Evolutionary conservation across 2,113 vertebrate species (phyloP).

Genomic region (Merops nubicus): DNA sequence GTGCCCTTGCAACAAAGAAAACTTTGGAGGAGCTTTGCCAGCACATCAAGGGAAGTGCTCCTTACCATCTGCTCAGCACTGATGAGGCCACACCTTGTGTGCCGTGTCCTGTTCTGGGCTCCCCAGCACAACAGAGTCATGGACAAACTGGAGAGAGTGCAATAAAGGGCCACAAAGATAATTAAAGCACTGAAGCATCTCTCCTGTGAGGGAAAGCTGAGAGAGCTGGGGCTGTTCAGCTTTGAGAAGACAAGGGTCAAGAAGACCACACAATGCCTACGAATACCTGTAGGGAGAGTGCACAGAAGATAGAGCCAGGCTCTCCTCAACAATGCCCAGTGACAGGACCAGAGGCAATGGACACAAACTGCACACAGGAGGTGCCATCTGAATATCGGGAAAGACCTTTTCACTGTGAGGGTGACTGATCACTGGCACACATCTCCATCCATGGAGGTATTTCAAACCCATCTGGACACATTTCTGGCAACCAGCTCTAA

Average conservation of each 20-base stretch:
- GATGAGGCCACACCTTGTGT: background rate
- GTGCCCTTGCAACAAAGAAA: accelerated
- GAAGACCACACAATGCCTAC: background rate
- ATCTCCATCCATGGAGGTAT: background rate
- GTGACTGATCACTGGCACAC: background rate
- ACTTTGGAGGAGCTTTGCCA: background rate
- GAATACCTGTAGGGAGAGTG: background rate
- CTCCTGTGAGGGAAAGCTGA: background rate
- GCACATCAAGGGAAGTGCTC: background rate
- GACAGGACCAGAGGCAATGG: background rate
- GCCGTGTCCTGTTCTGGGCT: background rate
- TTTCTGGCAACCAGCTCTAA: background rate
- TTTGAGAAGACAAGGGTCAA: background rate
- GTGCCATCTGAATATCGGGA: background rate
- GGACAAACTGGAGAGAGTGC: background rate
- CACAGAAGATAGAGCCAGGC: background rate
- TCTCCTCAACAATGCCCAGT: background rate
- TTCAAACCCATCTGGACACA: background rate
- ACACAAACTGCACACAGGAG: background rate
- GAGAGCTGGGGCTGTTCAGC: accelerated
- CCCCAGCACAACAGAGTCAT: background rate
- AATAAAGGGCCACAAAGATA: background rate
- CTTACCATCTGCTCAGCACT: background rate
- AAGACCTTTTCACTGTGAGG: background rate
- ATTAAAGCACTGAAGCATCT: background rate